These are phyloP conservation scores for Loxodonta africana DNA, from an alignment of 2,113 vertebrate genomes.

Conservation along the genomic window DNA sequence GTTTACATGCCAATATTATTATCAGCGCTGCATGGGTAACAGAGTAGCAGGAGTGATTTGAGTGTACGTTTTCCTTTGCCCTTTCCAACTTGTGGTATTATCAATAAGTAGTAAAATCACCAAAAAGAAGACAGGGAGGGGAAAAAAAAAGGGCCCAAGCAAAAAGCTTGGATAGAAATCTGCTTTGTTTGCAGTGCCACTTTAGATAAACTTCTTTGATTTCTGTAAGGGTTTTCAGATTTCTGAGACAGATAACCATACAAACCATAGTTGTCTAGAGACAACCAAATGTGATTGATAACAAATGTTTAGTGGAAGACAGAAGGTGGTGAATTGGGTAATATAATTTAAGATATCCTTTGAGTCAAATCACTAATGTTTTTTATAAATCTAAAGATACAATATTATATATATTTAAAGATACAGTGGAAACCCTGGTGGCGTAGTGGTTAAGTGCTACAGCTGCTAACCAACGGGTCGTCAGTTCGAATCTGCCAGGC, in stretches of 20 bases:
- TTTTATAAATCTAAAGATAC: too few species aligned
- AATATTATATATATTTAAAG: too few species aligned
- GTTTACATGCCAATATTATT: not conserved
- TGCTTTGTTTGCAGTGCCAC: not conserved
- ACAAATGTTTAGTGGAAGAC: not conserved
- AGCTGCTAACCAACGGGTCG: too few species aligned
- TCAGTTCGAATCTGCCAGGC: too few species aligned
- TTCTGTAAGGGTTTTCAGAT: not conserved
- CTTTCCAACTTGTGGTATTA: not conserved
- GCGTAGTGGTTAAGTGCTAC: too few species aligned
- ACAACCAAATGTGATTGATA: constrained; percentile 33
- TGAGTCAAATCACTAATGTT: constrained; percentile 44
- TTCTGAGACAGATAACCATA: not conserved
- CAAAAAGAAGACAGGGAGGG: not conserved
- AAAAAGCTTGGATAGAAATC: not conserved
- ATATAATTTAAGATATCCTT: constrained; percentile 32
- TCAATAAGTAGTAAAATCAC: not conserved
- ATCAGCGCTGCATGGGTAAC: not conserved
- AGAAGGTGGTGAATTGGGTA: not conserved
- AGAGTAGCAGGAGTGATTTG: not conserved
- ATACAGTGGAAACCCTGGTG: too few species aligned
- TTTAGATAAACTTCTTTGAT: not conserved
- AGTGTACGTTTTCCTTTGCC: not conserved
- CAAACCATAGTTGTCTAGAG: constrained; percentile 54
- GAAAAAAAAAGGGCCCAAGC: not conserved